phyloP scores from a whole-genome alignment of 2,797 vertebrate species.

The Alosa sapidissima region DNA sequence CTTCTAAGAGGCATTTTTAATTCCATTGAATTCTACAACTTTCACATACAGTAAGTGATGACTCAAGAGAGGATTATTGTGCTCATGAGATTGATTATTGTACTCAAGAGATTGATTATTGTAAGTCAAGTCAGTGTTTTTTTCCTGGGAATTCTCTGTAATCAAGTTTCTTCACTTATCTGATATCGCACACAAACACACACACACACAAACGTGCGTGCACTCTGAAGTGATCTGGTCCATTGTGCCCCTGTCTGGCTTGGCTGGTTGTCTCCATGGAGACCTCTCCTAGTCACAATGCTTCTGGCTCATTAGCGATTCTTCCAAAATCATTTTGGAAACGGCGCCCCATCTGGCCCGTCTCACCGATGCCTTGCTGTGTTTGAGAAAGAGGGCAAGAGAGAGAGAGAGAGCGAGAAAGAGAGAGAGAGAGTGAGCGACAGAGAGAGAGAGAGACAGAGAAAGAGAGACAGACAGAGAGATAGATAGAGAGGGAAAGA shows the following conservation, averaged over 20 bases:
- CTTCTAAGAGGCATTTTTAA: no score
- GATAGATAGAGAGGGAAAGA: no score
- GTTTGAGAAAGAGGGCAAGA: not conserved
- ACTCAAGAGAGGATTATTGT: no score
- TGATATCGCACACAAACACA: not conserved
- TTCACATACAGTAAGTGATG: no score
- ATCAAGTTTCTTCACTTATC: no score
- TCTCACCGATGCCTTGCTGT: not conserved
- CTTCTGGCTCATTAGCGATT: slow-evolving; percentile 56
- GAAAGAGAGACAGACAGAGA: not conserved
- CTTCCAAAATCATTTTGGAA: slow-evolving; percentile 48
- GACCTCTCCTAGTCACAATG: slow-evolving; percentile 49
- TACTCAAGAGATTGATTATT: no score
- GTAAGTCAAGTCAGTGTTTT: no score
- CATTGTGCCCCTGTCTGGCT: slow-evolving; percentile 43
- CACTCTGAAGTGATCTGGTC: slow-evolving; percentile 3
- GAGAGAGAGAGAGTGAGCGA: not conserved
- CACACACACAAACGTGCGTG: slow-evolving; percentile 19
- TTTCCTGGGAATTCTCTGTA: no score
- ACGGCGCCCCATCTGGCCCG: slow-evolving; percentile 25
- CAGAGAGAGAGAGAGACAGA: not conserved
- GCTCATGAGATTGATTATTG: no score
- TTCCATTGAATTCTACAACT: no score
- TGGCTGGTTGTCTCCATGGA: slow-evolving; percentile 51
- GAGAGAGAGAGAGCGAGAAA: slow-evolving; percentile 14